These are phyloP conservation scores for Agrochola circellaris DNA, from an alignment of 2,888 invertebrate species.

Conservation along the genomic window DNA sequence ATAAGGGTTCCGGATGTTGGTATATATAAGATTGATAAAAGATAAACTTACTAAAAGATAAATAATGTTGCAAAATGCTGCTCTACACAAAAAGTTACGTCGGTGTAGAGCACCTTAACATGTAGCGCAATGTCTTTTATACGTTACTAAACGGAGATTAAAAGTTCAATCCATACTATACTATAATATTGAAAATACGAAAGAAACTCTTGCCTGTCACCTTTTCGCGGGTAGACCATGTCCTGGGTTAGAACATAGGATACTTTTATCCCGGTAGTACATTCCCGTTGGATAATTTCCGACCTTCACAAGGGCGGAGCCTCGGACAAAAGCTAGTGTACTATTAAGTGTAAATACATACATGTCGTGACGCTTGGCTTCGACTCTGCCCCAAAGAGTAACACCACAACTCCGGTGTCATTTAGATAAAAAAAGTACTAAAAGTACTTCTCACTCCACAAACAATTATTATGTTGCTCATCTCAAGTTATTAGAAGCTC, in stretches of 20 bases:
- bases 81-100: not conserved
- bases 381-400: not conserved
- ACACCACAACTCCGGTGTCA: not conserved
- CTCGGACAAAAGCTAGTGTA: not conserved
- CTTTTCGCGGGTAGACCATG: not conserved
- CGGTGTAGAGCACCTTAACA: not conserved
- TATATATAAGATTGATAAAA: too few species aligned
- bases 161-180: not conserved
- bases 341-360: not conserved
- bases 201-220: not conserved
- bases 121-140: not conserved
- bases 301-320: not conserved
- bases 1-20: too few species aligned
- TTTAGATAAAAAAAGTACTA: too few species aligned
- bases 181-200: too few species aligned
- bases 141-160: not conserved
- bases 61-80: not conserved
- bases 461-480: not conserved
- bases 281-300: not conserved
- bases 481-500: conserved; percentile 3
- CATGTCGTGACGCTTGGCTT: not conserved
- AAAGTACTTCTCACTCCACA: not conserved
- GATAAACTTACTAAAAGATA: not conserved
- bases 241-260: not conserved
- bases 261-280: not conserved